Base-by-base conservation (phyloP, 2,888 invertebrate genomes). In the Anaspis maculata region DNA sequence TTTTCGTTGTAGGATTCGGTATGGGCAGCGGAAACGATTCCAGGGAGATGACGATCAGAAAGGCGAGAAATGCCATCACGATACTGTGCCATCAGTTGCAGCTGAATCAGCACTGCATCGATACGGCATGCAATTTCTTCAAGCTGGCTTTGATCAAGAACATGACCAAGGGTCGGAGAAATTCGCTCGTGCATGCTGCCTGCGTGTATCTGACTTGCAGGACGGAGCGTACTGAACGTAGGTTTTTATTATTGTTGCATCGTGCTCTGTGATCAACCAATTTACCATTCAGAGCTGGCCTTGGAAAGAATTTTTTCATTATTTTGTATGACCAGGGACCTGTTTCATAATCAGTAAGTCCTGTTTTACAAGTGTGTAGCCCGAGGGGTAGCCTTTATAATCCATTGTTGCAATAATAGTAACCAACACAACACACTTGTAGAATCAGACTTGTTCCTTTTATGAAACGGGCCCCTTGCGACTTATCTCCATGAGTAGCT, bases 191-290 rank as follows among this genome's bases (percentile, higher is more conserved):
- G 30, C 83, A 94, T 57, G 96, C 96, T 16, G 95, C 97, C 14
- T 98, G 97, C 64, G 84, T 98, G 2, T 98, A 98, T 60, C 85
- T 98, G 59, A 95, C 95, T 0, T 97, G 97, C 56, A 75, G 97
- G 44, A 86, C 88, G 1, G 94, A 96, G 66, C 88, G 87, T 50
- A 95, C 95, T 37, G 83, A 91, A 46, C 95, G 89, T 89, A 84
- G 2, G 5, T 4, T 24, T 3, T n/a, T 5, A 16, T 11, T 14
- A 30, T 3, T 10, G 9, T 6, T 19, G 5, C 19, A 19, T n/a
- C n/a, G n/a, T n/a, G n/a, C n/a, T n/a, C n/a, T n/a, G n/a, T n/a
- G n/a, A n/a, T n/a, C n/a, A n/a, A n/a, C n/a, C n/a, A n/a, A n/a
- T n/a, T n/a, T n/a, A n/a, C n/a, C n/a, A n/a, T n/a, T n/a, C n/a